phyloP scores from a whole-genome alignment of 2,888 invertebrate genomes.

The Gnatocerus cornutus region DNA sequence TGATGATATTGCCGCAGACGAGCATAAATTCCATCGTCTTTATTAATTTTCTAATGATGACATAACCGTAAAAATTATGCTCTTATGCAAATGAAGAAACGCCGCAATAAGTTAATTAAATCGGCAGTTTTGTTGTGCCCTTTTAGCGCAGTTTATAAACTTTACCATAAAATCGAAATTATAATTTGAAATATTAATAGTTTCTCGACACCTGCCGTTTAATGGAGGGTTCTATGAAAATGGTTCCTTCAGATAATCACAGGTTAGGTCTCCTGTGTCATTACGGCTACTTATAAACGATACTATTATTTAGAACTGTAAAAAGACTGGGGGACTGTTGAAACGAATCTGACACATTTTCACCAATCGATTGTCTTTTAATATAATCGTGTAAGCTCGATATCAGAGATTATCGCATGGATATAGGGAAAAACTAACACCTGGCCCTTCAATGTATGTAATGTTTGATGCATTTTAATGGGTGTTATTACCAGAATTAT shows the following conservation, averaged over 20 bases:
- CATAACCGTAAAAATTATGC: conserved; percentile 26
- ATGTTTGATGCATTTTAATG: conserved; percentile 44
- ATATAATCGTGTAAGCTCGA: conserved; percentile 38
- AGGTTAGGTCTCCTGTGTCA: conserved; percentile 44
- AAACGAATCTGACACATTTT: background rate
- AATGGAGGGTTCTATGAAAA: conserved; percentile 66
- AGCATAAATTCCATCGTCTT: conserved; percentile 34
- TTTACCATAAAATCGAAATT: conserved; percentile 45
- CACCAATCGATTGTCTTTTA: conserved; percentile 24
- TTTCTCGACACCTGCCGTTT: conserved; percentile 63
- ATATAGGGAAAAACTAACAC: conserved; percentile 47
- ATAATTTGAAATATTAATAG: conserved; percentile 65
- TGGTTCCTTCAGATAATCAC: conserved; percentile 45
- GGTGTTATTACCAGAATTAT: conserved; percentile 25
- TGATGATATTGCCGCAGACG: conserved; percentile 30
- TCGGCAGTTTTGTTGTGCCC: conserved; percentile 27
- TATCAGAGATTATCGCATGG: conserved; percentile 47
- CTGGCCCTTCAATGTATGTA: conserved; percentile 42
- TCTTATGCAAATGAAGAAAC: conserved; percentile 27
- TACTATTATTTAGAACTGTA: conserved; percentile 24
- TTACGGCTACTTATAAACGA: conserved; percentile 48
- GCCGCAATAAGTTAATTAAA: conserved; percentile 27
- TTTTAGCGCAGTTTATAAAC: conserved; percentile 47
- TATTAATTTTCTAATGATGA: conserved; percentile 42
- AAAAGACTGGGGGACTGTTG: background rate